Percentiles rank a stretch among this genome's conserved stretches.
Evolutionary conservation across 2,797 vertebrate species (phyloP).

Genomic region (Pygocentrus nattereri): DNA sequence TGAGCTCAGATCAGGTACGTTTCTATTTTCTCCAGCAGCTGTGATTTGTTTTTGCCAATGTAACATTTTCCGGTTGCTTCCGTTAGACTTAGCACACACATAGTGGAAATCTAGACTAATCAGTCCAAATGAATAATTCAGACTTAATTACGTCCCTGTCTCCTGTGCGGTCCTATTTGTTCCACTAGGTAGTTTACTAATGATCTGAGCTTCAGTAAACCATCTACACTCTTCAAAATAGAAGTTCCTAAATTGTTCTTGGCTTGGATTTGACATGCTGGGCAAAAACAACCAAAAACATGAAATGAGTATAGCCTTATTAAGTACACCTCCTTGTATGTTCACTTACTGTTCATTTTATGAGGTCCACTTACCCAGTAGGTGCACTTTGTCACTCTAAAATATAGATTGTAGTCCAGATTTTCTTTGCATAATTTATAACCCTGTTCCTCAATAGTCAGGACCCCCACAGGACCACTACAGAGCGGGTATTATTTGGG

Average conservation of each 20-base stretch:
- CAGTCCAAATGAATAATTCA: slow-evolving; percentile 14
- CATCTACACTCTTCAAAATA: neutral
- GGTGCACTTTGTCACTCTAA: too few species aligned
- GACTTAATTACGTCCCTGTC: neutral
- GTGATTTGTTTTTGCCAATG: neutral
- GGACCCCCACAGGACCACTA: too few species aligned
- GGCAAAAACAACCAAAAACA: too few species aligned
- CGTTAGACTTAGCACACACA: neutral
- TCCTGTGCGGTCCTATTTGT: neutral
- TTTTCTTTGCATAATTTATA: too few species aligned
- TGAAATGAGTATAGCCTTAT: too few species aligned
- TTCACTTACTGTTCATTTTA: too few species aligned
- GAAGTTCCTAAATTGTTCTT: too few species aligned
- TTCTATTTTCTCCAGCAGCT: neutral
- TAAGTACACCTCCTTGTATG: too few species aligned
- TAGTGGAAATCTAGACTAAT: neutral
- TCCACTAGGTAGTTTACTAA: neutral
- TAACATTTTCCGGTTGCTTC: neutral
- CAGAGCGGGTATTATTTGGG: too few species aligned
- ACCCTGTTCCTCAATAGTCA: too few species aligned
- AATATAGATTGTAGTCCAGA: too few species aligned
- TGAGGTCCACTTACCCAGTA: too few species aligned
- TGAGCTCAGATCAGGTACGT: neutral
- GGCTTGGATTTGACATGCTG: neutral
- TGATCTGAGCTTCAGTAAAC: neutral